These are phyloP conservation scores for Malacoctenus gilli DNA, from an alignment of 2,797 vertebrate genomes.

Conservation along the genomic window DNA sequence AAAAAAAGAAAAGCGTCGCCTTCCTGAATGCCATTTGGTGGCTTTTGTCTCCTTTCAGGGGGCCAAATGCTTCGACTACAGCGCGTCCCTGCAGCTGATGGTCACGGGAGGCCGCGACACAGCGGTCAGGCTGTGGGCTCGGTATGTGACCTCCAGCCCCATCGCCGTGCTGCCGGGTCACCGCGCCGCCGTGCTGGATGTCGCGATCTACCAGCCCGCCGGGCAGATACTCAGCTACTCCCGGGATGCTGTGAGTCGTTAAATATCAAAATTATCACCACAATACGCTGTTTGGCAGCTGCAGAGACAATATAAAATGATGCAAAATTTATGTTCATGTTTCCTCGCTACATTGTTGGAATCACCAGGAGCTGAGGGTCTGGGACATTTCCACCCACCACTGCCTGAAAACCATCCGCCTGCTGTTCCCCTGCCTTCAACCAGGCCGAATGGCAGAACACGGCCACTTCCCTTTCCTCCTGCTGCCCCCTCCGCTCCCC, in stretches of 20 bases:
- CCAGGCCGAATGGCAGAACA: conserved; percentile 62
- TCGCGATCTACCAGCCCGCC: conserved; percentile 52
- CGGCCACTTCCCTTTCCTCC: conserved; percentile 70
- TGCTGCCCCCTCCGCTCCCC: conserved; percentile 51
- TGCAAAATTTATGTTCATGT: too few species aligned
- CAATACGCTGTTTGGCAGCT: too few species aligned
- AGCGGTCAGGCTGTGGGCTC: conserved; percentile 62
- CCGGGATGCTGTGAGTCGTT: conserved; percentile 66
- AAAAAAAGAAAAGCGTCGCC: too few species aligned
- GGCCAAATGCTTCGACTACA: conserved; percentile 69
- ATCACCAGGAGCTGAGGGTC: conserved; percentile 68
- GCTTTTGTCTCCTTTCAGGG: conserved; percentile 46
- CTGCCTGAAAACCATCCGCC: conserved; percentile 66
- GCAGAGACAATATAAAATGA: too few species aligned
- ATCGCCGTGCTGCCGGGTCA: conserved; percentile 61
- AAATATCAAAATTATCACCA: background rate
- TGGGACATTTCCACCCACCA: conserved; percentile 74
- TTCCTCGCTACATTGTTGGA: too few species aligned
- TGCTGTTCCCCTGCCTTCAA: conserved; percentile 68
- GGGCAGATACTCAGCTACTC: conserved; percentile 70
- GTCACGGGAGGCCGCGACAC: conserved; percentile 55
- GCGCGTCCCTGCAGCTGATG: conserved; percentile 55
- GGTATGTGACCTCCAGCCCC: conserved; percentile 46
- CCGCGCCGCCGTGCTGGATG: conserved; percentile 53
- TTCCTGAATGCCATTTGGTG: too few species aligned